These are phyloP conservation scores for Chelonus formosanus DNA, from an alignment of 2,888 invertebrate species.

Conservation along the genomic window DNA sequence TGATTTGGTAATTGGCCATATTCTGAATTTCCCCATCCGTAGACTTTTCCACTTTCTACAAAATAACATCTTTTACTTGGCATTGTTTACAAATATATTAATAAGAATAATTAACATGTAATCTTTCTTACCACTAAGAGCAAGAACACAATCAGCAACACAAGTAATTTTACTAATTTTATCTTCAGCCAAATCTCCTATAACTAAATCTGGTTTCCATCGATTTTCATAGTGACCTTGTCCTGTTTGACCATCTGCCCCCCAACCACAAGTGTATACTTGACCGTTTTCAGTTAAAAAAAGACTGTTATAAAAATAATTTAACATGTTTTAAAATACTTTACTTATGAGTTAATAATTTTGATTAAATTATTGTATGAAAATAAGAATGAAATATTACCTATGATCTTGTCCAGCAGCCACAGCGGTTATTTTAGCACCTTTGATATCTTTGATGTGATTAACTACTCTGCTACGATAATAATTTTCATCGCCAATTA, in stretches of 20 bases:
- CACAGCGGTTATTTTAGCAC: conserved; percentile 72
- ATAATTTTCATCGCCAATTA: conserved; percentile 81
- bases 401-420: conserved; percentile 94
- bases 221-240: conserved; percentile 74
- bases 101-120: not conserved
- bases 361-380: too few species aligned
- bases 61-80: conserved; percentile 27
- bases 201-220: conserved; percentile 70
- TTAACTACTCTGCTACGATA: conserved; percentile 73
- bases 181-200: conserved; percentile 85
- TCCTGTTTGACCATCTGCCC: conserved; percentile 95
- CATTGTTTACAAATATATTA: too few species aligned
- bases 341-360: too few species aligned
- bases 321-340: too few species aligned
- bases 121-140: conserved; percentile 76
- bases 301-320: conserved; percentile 66
- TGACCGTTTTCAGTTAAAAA: conserved; percentile 81
- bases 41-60: conserved; percentile 85
- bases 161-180: conserved; percentile 83
- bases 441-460: conserved; percentile 72
- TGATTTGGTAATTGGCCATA: conserved; percentile 81
- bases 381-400: conserved; percentile 62
- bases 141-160: conserved; percentile 86
- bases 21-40: conserved; percentile 98
- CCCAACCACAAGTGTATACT: conserved; percentile 91